phyloP scores from a whole-genome alignment of 2,888 invertebrate species.

The Disparrhopalites patrizii region DNA sequence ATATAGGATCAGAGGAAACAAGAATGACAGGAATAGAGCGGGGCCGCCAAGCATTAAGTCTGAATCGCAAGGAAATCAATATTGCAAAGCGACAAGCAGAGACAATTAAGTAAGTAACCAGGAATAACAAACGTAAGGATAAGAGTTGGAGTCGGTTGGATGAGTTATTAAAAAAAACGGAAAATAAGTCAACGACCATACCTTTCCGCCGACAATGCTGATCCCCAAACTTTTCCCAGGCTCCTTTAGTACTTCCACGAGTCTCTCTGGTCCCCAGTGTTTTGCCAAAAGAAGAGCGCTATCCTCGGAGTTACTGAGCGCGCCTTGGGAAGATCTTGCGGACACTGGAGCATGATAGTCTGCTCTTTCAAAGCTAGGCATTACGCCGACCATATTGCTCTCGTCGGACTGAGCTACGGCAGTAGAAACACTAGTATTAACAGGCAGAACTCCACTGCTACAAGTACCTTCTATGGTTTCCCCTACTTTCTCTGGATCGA shows the following conservation, averaged over 20 bases:
- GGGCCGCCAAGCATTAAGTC: too few relatives aligned
- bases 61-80: too few relatives aligned
- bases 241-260: slow-evolving; percentile 68
- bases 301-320: slow-evolving; percentile 40
- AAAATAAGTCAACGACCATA: slow-evolving; percentile 52
- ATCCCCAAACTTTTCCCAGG: slow-evolving; percentile 84
- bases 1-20: too few relatives aligned
- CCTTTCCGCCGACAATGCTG: slow-evolving; percentile 94
- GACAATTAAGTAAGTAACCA: too few relatives aligned
- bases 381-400: slow-evolving; percentile 17
- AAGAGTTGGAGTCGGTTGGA: too few relatives aligned
- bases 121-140: too few relatives aligned
- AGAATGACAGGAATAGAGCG: too few relatives aligned
- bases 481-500: slow-evolving; percentile 23
- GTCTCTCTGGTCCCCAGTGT: slow-evolving; percentile 79
- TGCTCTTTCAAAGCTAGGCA: background rate
- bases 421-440: background rate
- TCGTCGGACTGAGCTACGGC: background rate
- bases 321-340: slow-evolving; percentile 19
- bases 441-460: background rate
- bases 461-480: background rate
- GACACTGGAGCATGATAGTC: slow-evolving; percentile 24
- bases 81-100: too few relatives aligned
- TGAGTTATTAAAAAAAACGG: too few relatives aligned
- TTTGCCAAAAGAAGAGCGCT: slow-evolving; percentile 58